Evolutionary conservation across 2,113 vertebrate genomes (phyloP).

Genomic region (Microcebus griseorufus): DNA sequence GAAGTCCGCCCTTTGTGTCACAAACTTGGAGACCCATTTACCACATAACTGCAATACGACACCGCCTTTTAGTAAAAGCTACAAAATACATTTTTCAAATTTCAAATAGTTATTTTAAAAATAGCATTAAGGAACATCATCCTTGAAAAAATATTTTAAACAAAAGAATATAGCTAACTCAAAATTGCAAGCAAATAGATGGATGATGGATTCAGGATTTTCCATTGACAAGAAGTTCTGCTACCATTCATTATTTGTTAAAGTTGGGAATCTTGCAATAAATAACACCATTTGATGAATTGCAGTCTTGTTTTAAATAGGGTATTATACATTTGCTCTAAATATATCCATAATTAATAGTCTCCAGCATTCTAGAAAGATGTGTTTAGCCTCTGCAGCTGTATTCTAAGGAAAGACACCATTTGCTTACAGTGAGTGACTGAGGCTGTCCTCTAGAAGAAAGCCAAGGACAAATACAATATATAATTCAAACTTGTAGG

Average conservation of each 20-base stretch:
- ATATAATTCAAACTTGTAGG: not conserved
- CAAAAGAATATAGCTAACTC: not conserved
- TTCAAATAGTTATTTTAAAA: not conserved
- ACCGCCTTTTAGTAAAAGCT: not conserved
- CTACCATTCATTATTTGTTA: not conserved
- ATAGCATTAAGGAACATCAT: not conserved
- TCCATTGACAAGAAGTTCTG: conserved; percentile 40
- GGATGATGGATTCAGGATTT: not conserved
- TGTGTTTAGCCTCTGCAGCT: conserved; percentile 68
- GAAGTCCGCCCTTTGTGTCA: not conserved
- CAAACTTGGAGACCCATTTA: not conserved
- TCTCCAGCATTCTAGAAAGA: conserved; percentile 60
- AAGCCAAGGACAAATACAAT: conserved; percentile 41
- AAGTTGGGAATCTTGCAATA: not conserved
- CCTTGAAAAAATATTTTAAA: not conserved
- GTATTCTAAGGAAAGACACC: conserved; percentile 65
- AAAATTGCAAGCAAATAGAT: not conserved
- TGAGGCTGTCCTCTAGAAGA: conserved; percentile 44
- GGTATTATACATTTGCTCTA: conserved; percentile 65
- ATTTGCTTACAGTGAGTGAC: conserved; percentile 58
- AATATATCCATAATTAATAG: conserved; percentile 77
- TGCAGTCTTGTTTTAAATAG: conserved; percentile 64
- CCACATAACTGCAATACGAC: not conserved
- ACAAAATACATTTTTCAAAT: not conserved
- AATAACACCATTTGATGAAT: conserved; percentile 34